A percentile compares a stretch with the other conserved stretches of the same genome.
phyloP scores from a whole-genome alignment of 92 coral and sea anemone species.

The Metridium senile region DNA sequence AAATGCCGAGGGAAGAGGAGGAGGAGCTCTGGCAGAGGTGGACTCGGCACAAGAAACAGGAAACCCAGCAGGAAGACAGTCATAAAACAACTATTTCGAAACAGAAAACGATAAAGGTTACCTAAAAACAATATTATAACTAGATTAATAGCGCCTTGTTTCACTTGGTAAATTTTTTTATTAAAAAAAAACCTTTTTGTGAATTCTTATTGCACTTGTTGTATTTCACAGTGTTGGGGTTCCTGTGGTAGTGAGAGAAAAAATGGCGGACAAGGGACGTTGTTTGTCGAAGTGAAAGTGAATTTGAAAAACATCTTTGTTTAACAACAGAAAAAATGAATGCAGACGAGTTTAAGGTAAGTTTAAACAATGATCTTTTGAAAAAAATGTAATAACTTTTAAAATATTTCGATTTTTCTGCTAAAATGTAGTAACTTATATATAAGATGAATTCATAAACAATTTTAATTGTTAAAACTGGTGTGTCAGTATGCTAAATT shows the following conservation, averaged over 20 bases:
- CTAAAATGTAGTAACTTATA: no score
- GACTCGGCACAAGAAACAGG: conserved; percentile 27
- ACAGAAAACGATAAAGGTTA: background rate
- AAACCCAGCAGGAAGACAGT: background rate
- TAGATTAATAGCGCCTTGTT: background rate
- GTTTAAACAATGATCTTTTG: background rate
- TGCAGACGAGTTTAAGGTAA: conserved; percentile 31
- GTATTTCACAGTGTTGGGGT: conserved; percentile 9
- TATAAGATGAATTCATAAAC: background rate
- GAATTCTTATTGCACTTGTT: background rate
- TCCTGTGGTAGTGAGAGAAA: conserved; percentile 8
- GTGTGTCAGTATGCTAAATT: background rate
- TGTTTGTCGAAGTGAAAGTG: background rate
- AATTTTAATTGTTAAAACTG: background rate
- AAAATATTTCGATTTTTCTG: background rate
- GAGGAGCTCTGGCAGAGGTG: conserved; percentile 30
- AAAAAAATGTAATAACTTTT: background rate
- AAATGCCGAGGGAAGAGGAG: conserved; percentile 19
- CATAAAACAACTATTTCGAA: background rate
- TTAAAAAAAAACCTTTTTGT: background rate
- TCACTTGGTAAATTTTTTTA: background rate
- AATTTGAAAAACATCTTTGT: background rate
- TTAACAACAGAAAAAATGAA: conserved; percentile 1
- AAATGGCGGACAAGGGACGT: conserved; percentile 24
- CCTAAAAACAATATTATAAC: background rate